Base-by-base conservation (phyloP, 2,888 invertebrate species). In the Gnatocerus cornutus region DNA sequence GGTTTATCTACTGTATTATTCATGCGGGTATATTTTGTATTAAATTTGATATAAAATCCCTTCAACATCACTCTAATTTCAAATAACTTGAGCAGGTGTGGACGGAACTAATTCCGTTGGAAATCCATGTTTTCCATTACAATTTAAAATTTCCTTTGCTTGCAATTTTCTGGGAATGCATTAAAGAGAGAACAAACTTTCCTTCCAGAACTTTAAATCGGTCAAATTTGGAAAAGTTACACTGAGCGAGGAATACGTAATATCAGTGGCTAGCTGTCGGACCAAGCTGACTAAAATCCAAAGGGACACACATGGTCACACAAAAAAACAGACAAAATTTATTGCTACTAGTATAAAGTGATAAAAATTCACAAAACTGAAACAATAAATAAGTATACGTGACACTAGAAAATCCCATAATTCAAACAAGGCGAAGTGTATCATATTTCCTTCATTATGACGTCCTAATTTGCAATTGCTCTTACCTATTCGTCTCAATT, bases 401-500 rank as follows among this genome's bases (percentile, higher is more conserved):
- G n/a, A n/a, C n/a, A n/a, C n/a, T n/a, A n/a, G n/a, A n/a, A n/a
- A n/a, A n/a, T n/a, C n/a, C n/a, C n/a, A n/a, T n/a, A n/a, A n/a
- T n/a, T n/a, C n/a, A n/a, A n/a, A n/a, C n/a, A n/a, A n/a, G n/a
- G n/a, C 21, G 21, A 21, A 3, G 1, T 21, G 21, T 21, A 21
- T 21, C 21, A 21, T 21, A 21, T 21, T 21, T 21, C 21, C 21
- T 21, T 4, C 21, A 1, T 33, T 6, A 7, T 33, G 33, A 9
- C n/a, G 7, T 33, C n/a, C 61, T n/a, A n/a, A n/a, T n/a, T n/a
- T n/a, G n/a, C n/a, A n/a, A n/a, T n/a, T n/a, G n/a, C n/a, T n/a
- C n/a, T n/a, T n/a, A n/a, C n/a, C n/a, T n/a, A n/a, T 69, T 61
- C 65, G 53, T 52, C 61, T 69, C 69, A 10, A 55, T 69, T 69